Evolutionary conservation across 2,888 invertebrate species (phyloP), one percentile per base, ranked within the genome.

Genomic region (Elegia similella): DNA sequence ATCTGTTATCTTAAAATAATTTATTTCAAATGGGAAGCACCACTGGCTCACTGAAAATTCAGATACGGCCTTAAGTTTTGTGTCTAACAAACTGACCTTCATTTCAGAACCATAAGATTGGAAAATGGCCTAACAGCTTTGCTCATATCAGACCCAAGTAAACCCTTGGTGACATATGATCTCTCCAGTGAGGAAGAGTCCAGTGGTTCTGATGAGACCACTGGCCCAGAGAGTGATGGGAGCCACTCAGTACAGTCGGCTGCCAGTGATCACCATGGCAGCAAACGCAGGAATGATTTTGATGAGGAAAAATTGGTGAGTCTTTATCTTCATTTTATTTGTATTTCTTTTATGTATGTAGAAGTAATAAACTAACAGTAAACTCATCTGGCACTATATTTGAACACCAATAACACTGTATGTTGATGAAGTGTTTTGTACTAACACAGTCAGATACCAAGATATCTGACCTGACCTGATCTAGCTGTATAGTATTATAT

Each of bases 61-160:
- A n/a, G n/a, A n/a, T n/a, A 10, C 10, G 38, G 1, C 12, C n/a
- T 38, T 38, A 12, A 38, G 10, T 10, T 12, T 12, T 38, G 5
- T 38, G 16, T 43, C 13, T 43, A n/a, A 13, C 1, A 13, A 15
- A 13, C 16, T 7, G 7, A 13, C 38, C 50, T 17, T 58, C 59
- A 56, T 52, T 59, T 44, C 47, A 95, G 95, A 77, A 93, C 94
- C 1, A 92, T 95, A 54, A 84, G 92, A 46, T 82, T 96, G 57
- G 84, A 92, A 58, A 96, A 96, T 90, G 96, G 96, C 0, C 79
- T 96, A 63, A 94, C 93, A 55, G 96, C 94, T 3, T 87, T 96
- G 47, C 84, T 96, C 7, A 95, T 96, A 69, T 94, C 95, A 6
- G 96, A 96, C 75, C 91, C 88, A 7, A 86, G 80, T 62, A 77